Evolutionary conservation across 2,888 invertebrate genomes (phyloP).

Genomic region (Blomia tropicalis): DNA sequence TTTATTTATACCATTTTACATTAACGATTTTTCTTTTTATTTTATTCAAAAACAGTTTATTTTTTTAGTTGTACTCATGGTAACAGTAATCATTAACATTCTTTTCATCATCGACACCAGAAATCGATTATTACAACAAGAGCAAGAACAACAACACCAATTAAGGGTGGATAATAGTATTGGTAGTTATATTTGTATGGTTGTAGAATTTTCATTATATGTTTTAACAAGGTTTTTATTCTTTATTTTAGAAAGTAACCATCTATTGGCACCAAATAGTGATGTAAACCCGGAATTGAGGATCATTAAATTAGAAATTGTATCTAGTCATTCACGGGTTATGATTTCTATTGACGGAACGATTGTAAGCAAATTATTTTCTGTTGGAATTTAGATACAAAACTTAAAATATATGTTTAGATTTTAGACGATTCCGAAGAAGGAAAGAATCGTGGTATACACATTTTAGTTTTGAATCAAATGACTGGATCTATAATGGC

Average conservation of each 20-base stretch:
- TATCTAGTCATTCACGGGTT: conserved; percentile 41
- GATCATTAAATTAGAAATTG: conserved; percentile 39
- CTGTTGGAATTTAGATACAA: not conserved
- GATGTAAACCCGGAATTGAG: conserved; percentile 30
- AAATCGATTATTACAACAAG: conserved; percentile 35
- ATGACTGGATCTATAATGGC: conserved; percentile 45
- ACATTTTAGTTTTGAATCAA: conserved; percentile 44
- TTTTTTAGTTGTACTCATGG: conserved; percentile 37
- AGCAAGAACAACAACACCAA: not conserved
- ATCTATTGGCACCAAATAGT: not conserved
- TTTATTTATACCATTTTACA: too few species aligned
- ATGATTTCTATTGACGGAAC: conserved; percentile 43
- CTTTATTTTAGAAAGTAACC: not conserved
- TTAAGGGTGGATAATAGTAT: not conserved
- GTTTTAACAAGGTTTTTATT: not conserved
- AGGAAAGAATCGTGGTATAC: conserved; percentile 42
- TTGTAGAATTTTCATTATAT: too few species aligned
- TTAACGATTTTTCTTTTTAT: too few species aligned
- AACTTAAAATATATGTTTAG: conserved; percentile 32
- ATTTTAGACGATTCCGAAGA: conserved; percentile 42
- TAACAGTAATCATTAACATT: conserved; percentile 42
- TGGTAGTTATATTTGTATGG: not conserved
- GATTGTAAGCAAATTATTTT: conserved; percentile 36
- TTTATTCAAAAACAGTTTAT: conserved; percentile 27
- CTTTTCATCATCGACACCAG: conserved; percentile 43